phyloP scores from a whole-genome alignment of 2,888 invertebrate species.

The Stenurella melanura region DNA sequence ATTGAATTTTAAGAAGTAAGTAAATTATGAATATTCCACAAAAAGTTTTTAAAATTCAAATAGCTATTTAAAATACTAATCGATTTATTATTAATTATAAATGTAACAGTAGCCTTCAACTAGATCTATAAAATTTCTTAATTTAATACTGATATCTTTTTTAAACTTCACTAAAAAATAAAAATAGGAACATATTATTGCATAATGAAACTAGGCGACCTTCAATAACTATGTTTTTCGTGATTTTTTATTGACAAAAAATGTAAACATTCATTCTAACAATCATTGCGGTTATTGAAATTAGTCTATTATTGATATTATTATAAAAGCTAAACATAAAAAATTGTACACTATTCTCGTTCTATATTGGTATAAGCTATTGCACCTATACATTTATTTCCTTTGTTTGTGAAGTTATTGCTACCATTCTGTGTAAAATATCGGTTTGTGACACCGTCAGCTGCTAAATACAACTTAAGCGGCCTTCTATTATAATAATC shows the following conservation, averaged over 20 bases:
- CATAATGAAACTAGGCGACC: too few relatives aligned
- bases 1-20: background rate
- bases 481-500: background rate
- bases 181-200: too few relatives aligned
- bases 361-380: background rate
- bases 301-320: background rate
- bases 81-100: too few relatives aligned
- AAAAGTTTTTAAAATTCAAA: background rate
- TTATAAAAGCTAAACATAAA: background rate
- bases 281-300: background rate
- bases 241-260: background rate
- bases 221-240: background rate
- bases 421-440: background rate
- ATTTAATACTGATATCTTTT: too few relatives aligned
- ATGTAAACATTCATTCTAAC: background rate
- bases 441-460: background rate
- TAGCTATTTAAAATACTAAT: background rate
- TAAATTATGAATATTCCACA: background rate
- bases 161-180: too few relatives aligned
- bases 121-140: too few relatives aligned
- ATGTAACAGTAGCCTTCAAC: too few relatives aligned
- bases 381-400: background rate
- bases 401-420: background rate
- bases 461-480: conserved; percentile 6
- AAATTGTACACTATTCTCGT: too few relatives aligned